Conservation (phyloP, 1,140 invertebrate species). For the Habropoda laboriosa region DNA sequence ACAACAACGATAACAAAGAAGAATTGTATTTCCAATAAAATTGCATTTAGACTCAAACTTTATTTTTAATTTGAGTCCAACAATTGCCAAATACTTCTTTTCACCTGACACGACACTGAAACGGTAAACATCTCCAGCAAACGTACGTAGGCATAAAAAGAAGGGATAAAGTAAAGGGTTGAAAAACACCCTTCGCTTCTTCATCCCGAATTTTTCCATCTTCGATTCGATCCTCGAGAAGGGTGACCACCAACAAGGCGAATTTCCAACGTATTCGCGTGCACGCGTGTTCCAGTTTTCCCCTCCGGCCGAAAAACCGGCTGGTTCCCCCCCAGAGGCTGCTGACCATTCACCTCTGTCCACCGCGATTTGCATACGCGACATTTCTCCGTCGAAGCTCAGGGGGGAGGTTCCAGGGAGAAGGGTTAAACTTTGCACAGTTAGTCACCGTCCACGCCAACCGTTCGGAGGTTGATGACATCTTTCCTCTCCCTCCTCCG, state of each 20-base stretch:
- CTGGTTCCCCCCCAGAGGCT: background rate
- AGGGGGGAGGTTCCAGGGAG: conserved; percentile 33
- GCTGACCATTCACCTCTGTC: conserved; percentile 50
- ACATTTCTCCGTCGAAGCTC: conserved; percentile 28
- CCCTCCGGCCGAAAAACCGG: background rate
- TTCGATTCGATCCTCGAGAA: background rate
- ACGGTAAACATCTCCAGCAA: no score
- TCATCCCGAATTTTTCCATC: no score
- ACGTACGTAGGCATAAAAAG: no score
- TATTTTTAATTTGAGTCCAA: no score
- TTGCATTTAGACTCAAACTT: no score
- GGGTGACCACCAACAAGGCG: background rate
- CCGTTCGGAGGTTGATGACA: conserved; percentile 66
- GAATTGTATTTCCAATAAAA: no score
- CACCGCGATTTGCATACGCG: conserved; percentile 56
- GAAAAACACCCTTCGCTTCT: background rate
- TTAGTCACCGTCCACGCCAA: conserved; percentile 62
- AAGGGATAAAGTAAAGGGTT: no score
- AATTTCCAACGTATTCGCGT: conserved; percentile 6
- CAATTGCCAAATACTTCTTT: no score
- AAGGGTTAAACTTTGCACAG: conserved; percentile 68
- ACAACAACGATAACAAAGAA: no score
- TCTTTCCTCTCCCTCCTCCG: conserved; percentile 61
- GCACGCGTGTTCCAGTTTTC: conserved; percentile 24
- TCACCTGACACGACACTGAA: no score